phyloP scores from a whole-genome alignment of 2,888 invertebrate species.

The Coleophora deauratella region DNA sequence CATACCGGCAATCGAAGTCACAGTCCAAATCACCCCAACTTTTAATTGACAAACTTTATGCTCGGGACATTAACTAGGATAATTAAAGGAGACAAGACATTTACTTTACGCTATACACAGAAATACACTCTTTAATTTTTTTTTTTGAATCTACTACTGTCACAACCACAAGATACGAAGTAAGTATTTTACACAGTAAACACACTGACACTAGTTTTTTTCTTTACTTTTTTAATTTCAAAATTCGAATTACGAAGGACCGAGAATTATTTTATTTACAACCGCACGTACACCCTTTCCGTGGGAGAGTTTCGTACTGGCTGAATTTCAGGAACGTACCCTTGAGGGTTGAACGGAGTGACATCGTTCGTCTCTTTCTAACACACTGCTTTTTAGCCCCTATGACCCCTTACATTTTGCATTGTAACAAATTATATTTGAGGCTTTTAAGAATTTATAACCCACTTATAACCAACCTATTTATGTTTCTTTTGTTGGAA shows the following conservation, averaged over 20 bases:
- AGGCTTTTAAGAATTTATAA: constrained; percentile 12
- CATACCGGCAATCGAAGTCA: not conserved
- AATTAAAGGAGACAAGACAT: constrained; percentile 1
- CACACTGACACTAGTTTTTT: not conserved
- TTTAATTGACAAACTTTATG: constrained; percentile 11
- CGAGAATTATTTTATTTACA: not conserved
- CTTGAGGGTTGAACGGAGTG: constrained; percentile 8
- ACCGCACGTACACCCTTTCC: constrained; percentile 3
- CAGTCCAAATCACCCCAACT: constrained; percentile 8
- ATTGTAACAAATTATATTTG: constrained; percentile 14
- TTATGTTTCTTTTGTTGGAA: no score
- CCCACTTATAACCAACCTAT: not conserved
- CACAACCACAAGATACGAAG: constrained; percentile 11
- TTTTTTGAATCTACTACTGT: constrained; percentile 1
- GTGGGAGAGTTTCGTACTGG: constrained; percentile 17
- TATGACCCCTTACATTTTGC: constrained; percentile 16
- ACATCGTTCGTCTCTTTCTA: constrained; percentile 18
- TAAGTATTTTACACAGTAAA: constrained; percentile 7
- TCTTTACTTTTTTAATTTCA: not conserved
- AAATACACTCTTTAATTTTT: not conserved
- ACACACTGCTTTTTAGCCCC: constrained; percentile 14
- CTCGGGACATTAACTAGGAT: constrained; percentile 1
- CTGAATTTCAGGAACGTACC: constrained; percentile 14
- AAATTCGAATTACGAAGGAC: not conserved
- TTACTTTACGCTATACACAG: not conserved